A percentile compares a stretch with the other conserved stretches of the same genome.
phyloP scores from a whole-genome alignment of 2,113 vertebrate species.

The Tetraodon nigroviridis region DNA sequence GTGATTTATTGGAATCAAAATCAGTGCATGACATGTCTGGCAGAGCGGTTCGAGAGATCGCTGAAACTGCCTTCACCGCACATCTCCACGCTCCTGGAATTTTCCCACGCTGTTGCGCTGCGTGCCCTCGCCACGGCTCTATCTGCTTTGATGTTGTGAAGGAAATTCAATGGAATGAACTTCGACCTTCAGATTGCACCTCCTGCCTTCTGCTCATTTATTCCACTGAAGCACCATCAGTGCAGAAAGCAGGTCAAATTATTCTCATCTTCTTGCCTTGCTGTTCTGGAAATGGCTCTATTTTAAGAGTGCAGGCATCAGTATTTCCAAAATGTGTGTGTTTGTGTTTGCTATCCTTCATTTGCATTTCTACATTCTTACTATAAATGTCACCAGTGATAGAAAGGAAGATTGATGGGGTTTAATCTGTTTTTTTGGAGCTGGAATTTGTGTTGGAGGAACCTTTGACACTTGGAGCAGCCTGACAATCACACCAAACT shows the following conservation, averaged over 20 bases:
- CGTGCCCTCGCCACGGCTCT: conserved; percentile 16
- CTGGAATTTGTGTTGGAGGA: too few relatives aligned
- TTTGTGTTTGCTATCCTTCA: neutral
- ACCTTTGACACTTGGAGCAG: conserved; percentile 1
- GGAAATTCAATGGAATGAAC: conserved; percentile 33
- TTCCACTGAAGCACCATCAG: conserved; percentile 7
- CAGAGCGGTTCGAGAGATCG: conserved; percentile 25
- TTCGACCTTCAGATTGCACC: conserved; percentile 19
- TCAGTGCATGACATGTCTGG: too few relatives aligned
- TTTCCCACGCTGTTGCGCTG: conserved; percentile 34
- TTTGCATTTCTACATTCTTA: neutral
- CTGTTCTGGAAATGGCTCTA: neutral
- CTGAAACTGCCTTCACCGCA: conserved; percentile 29
- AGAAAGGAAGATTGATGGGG: too few relatives aligned
- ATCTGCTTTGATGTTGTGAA: conserved; percentile 34
- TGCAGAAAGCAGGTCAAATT: neutral
- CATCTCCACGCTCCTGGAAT: conserved; percentile 16
- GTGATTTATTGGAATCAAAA: neutral
- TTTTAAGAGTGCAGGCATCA: too few relatives aligned
- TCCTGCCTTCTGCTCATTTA: conserved; percentile 1
- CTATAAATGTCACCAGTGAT: too few relatives aligned
- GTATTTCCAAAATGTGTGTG: too few relatives aligned
- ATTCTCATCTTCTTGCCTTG: neutral
- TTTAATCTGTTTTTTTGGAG: too few relatives aligned
- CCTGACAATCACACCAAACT: conserved; percentile 17